These are phyloP conservation scores for Smutsia gigantea DNA, from an alignment of 2,797 vertebrate species.

Conservation along the genomic window DNA sequence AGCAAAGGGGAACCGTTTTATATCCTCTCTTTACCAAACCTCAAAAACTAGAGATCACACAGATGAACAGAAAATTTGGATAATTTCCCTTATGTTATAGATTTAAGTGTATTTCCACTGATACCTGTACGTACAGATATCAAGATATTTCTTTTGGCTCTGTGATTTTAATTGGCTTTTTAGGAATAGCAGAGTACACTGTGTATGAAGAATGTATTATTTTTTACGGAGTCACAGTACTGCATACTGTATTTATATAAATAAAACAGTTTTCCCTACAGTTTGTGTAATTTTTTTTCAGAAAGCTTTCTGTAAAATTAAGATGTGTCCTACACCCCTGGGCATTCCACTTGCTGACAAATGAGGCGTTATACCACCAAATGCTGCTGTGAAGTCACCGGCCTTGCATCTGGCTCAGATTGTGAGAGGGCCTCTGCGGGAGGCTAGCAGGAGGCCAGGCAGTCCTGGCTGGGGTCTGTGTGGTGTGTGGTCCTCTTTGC, in stretches of 20 bases:
- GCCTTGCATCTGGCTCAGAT: no score
- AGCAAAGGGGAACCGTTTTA: background rate
- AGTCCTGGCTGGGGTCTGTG: accelerated
- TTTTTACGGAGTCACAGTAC: background rate
- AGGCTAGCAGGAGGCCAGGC: background rate
- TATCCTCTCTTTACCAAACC: background rate
- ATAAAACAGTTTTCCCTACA: background rate
- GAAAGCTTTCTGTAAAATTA: background rate
- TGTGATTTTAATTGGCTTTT: conserved; percentile 29
- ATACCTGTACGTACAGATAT: background rate
- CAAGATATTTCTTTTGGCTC: background rate
- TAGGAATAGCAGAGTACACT: background rate
- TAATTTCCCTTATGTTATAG: background rate
- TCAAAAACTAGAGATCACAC: background rate
- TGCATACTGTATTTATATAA: background rate
- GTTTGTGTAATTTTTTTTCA: background rate
- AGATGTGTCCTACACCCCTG: background rate
- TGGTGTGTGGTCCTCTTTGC: background rate
- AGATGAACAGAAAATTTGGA: background rate
- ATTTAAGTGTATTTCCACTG: conserved; percentile 1
- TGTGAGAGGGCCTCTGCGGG: background rate
- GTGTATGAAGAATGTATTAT: background rate
- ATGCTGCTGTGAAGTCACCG: background rate
- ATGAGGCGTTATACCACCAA: background rate
- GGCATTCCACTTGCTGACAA: background rate